Evolutionary conservation across 2,113 vertebrate species (phyloP).

Genomic region (Ceratotherium simum): DNA sequence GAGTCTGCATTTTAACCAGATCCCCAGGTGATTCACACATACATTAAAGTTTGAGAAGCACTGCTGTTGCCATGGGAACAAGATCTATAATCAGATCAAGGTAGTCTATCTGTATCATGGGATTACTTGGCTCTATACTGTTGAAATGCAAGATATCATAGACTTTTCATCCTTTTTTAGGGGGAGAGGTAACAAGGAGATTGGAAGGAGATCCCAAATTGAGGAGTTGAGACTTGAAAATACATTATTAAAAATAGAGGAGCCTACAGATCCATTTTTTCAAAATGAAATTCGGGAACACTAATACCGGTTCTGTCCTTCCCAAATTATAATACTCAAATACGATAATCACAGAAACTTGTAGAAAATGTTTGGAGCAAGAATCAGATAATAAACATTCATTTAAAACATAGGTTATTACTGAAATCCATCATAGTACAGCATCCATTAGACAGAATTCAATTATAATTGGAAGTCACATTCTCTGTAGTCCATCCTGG

Average conservation of each 20-base stretch:
- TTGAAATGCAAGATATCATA: neutral
- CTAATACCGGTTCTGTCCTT: neutral
- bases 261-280: neutral
- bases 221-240: neutral
- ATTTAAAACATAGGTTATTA: conserved; percentile 1
- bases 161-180: neutral
- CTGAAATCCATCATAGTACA: neutral
- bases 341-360: neutral
- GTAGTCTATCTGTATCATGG: neutral
- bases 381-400: neutral
- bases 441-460: neutral
- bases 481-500: neutral
- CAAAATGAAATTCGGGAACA: neutral
- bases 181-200: neutral
- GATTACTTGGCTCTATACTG: neutral
- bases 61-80: neutral
- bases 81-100: neutral
- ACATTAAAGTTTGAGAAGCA: neutral
- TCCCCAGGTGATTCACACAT: neutral
- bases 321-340: neutral
- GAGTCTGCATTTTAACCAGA: neutral
- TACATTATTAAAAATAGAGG: neutral
- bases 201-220: neutral
- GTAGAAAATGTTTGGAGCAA: neutral
- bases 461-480: neutral